Conservation (phyloP, 2,888 invertebrate genomes). For the Lagria hirta region DNA sequence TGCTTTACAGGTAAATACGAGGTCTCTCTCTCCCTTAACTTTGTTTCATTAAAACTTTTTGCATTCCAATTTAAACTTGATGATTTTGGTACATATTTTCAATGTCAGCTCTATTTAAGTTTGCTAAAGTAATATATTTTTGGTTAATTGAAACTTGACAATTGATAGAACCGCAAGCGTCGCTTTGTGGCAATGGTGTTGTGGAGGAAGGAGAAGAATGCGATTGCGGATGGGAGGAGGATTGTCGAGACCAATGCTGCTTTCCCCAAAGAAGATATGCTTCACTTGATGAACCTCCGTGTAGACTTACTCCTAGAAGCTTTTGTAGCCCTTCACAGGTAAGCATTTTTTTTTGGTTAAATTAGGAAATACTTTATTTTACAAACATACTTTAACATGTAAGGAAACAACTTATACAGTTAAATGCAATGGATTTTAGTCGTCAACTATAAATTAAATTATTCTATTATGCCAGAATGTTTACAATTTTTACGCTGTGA, state of each 20-base stretch:
- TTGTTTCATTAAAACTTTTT: slow-evolving; percentile 30
- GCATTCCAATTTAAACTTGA: slow-evolving; percentile 27
- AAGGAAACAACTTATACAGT: too few relatives aligned
- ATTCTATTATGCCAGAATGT: too few relatives aligned
- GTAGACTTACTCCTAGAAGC: slow-evolving; percentile 79
- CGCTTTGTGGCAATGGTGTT: slow-evolving; percentile 97
- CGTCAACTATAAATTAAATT: too few relatives aligned
- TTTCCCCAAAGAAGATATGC: slow-evolving; percentile 84
- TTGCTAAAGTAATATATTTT: slow-evolving; percentile 5
- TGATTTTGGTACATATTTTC: slow-evolving; percentile 16
- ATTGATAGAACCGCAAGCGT: slow-evolving; percentile 78
- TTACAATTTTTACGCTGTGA: too few relatives aligned
- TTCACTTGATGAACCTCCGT: slow-evolving; percentile 76
- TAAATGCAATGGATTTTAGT: too few relatives aligned
- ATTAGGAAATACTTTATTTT: too few relatives aligned
- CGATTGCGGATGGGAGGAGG: slow-evolving; percentile 98
- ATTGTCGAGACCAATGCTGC: slow-evolving; percentile 93
- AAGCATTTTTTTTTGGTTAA: slow-evolving; percentile 37
- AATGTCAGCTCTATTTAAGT: slow-evolving; percentile 3
- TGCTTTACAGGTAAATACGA: slow-evolving; percentile 79
- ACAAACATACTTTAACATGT: too few relatives aligned
- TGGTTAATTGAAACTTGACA: slow-evolving; percentile 2
- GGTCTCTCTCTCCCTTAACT: slow-evolving; percentile 5
- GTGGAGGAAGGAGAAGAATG: slow-evolving; percentile 97
- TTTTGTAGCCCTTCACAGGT: slow-evolving; percentile 83